phyloP scores from a whole-genome alignment of 2,113 vertebrate species.

The Epinephelus moara region DNA sequence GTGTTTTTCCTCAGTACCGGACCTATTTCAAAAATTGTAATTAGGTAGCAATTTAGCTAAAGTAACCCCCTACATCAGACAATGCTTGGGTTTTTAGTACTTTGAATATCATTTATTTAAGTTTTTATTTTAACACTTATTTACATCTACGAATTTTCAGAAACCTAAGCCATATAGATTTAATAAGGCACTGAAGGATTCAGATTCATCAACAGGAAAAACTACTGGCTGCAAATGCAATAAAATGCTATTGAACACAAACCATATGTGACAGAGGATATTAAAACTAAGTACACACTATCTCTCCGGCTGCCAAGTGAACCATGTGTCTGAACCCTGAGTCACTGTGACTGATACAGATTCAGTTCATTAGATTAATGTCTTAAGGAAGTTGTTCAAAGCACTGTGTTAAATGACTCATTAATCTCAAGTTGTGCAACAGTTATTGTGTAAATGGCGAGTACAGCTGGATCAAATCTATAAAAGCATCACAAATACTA shows the following conservation, averaged over 20 bases:
- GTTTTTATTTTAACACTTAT: neutral
- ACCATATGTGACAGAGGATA: neutral
- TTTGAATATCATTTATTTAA: neutral
- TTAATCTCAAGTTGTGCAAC: slow-evolving; percentile 3
- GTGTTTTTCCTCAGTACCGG: no score
- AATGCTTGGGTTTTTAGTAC: neutral
- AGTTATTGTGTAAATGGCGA: slow-evolving; percentile 5
- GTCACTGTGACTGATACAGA: neutral
- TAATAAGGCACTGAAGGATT: neutral
- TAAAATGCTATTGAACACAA: neutral
- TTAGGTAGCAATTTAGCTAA: neutral
- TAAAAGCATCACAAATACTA: neutral
- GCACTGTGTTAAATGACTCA: neutral
- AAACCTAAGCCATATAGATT: neutral
- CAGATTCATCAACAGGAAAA: neutral
- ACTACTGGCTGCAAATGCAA: neutral
- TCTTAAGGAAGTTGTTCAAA: neutral
- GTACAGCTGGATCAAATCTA: slow-evolving; percentile 3
- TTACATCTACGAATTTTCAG: neutral
- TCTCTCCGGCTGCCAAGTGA: neutral
- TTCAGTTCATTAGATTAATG: neutral
- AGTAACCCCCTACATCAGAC: neutral
- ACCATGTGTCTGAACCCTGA: neutral
- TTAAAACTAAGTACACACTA: neutral
- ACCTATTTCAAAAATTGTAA: no score